Conservation (phyloP, 2,797 vertebrate species). For the Scyliorhinus canicula region DNA sequence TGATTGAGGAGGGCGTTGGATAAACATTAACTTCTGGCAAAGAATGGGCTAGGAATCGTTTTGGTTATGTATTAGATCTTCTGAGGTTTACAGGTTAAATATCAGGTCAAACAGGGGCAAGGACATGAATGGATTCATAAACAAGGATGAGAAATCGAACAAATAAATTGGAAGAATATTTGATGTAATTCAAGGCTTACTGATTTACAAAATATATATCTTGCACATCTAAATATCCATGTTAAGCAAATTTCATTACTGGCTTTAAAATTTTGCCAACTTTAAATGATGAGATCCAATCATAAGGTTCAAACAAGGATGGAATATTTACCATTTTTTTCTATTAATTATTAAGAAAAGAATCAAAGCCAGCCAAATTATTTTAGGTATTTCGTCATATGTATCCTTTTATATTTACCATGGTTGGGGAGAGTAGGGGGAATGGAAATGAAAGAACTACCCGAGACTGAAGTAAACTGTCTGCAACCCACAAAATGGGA, state of each 20-base stretch:
- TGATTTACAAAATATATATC: neutral
- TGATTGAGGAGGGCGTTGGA: neutral
- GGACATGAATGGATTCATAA: neutral
- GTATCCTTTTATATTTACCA: neutral
- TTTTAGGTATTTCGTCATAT: neutral
- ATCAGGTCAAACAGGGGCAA: neutral
- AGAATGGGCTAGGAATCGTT: neutral
- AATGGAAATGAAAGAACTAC: neutral
- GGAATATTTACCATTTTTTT: too few relatives aligned
- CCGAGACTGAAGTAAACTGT: too few relatives aligned
- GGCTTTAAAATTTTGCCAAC: neutral
- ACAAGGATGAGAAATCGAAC: neutral
- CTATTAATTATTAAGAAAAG: too few relatives aligned
- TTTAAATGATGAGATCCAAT: neutral
- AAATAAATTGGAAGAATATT: neutral
- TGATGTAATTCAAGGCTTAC: neutral
- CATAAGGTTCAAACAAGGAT: neutral
- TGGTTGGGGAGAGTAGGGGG: neutral
- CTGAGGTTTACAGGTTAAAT: neutral
- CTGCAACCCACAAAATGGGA: too few relatives aligned
- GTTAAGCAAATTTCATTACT: neutral
- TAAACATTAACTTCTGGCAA: neutral
- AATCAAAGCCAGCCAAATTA: neutral
- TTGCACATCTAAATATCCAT: neutral
- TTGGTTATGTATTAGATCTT: neutral